Conservation (phyloP, 2,113 vertebrate species). For the Phoenicopterus ruber region DNA sequence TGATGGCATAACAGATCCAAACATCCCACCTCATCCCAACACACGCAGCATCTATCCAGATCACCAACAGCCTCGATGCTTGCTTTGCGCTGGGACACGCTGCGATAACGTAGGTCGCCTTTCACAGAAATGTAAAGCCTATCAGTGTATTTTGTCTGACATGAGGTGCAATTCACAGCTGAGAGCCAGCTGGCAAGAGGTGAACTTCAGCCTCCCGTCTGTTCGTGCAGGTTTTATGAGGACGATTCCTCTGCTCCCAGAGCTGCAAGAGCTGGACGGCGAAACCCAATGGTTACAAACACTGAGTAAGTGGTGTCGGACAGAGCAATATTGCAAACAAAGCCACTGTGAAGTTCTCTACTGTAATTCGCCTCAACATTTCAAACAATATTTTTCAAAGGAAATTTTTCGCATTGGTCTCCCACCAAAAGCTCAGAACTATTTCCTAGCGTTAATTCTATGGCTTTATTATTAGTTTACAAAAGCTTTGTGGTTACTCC, state of each 20-base stretch:
- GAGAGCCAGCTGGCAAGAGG: background rate
- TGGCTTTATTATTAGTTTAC: background rate
- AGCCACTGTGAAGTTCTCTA: background rate
- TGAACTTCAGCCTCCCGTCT: background rate
- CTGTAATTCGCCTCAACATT: background rate
- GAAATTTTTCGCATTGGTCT: background rate
- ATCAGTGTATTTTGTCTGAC: background rate
- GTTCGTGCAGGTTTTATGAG: background rate
- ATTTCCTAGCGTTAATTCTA: background rate
- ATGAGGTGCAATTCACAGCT: background rate
- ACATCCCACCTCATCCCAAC: background rate
- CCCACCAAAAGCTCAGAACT: background rate
- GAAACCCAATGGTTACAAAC: background rate
- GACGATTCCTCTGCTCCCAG: background rate
- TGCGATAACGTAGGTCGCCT: fast-evolving
- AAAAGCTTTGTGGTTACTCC: background rate
- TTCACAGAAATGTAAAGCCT: background rate
- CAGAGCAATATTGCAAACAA: background rate
- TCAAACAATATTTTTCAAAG: background rate
- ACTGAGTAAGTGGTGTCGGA: background rate
- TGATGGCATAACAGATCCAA: background rate
- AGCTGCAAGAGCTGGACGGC: background rate
- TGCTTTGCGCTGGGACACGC: fast-evolving
- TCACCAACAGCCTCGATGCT: fast-evolving
- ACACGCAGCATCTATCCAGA: background rate